Evolutionary conservation across 2,888 invertebrate genomes (phyloP).

Genomic region (Drosophila paranaensis): DNA sequence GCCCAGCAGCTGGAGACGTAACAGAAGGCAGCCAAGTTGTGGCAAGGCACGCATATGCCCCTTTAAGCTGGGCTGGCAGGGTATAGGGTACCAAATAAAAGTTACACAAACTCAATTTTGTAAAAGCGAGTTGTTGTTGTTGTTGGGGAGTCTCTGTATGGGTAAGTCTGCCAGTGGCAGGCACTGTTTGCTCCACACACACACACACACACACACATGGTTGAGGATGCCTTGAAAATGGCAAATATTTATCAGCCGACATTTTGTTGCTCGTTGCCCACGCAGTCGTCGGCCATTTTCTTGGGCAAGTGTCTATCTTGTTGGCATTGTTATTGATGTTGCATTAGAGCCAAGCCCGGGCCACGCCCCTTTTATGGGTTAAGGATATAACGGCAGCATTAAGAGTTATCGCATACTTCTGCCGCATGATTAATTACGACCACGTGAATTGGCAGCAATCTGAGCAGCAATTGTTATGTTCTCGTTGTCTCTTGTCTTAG

Average conservation of each 20-base stretch:
- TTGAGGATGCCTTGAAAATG: conserved; percentile 39
- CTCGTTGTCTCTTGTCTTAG: conserved; percentile 15
- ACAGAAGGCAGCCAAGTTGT: not conserved
- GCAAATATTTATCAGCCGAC: conserved; percentile 45
- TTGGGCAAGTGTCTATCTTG: conserved; percentile 17
- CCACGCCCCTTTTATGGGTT: conserved; percentile 7
- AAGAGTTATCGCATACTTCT: conserved; percentile 41
- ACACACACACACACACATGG: not conserved
- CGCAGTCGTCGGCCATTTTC: conserved; percentile 33
- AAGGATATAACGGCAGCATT: conserved; percentile 13
- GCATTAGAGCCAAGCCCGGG: conserved; percentile 10
- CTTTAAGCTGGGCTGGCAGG: not conserved
- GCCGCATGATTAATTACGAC: conserved; percentile 41
- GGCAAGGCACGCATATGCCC: not conserved
- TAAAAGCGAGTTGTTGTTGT: conserved; percentile 28
- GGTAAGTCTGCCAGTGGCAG: conserved; percentile 20
- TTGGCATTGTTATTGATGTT: conserved; percentile 14
- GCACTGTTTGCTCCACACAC: not conserved
- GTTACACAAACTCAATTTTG: conserved; percentile 68
- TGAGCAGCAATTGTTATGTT: conserved; percentile 14
- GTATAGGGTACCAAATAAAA: conserved; percentile 39
- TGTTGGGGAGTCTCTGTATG: not conserved
- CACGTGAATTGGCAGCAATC: conserved; percentile 41
- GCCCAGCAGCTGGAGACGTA: not conserved
- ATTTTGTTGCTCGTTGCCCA: conserved; percentile 38